These are phyloP conservation scores for Pterocles burchelli DNA, from an alignment of 2,113 vertebrate species.

Conservation along the genomic window DNA sequence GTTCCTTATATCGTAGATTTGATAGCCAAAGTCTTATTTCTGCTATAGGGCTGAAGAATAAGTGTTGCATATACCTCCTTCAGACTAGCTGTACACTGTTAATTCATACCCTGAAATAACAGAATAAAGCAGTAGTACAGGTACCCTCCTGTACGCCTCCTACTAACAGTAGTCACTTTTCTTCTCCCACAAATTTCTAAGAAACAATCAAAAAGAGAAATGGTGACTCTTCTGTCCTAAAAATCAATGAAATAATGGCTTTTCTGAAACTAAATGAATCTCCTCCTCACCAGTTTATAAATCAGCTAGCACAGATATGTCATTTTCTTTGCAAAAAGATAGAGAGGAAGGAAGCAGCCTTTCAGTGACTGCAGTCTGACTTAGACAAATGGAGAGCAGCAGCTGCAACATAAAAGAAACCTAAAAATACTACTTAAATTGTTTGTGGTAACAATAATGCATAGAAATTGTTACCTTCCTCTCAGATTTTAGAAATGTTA, in stretches of 20 bases:
- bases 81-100: background rate
- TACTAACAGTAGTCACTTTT: background rate
- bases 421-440: conserved; percentile 67
- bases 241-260: conserved; percentile 26
- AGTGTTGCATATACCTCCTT: background rate
- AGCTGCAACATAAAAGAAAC: conserved; percentile 60
- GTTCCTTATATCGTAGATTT: background rate
- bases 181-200: background rate
- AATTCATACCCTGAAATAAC: background rate
- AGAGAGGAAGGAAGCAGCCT: conserved; percentile 44
- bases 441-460: conserved; percentile 6
- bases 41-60: background rate
- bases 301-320: background rate
- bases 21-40: background rate
- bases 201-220: conserved; percentile 22
- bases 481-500: conserved; percentile 6
- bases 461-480: conserved; percentile 47
- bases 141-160: background rate
- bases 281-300: conserved; percentile 35
- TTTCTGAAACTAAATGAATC: conserved; percentile 8
- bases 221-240: conserved; percentile 19
- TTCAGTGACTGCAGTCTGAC: conserved; percentile 29
- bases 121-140: background rate
- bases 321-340: conserved; percentile 43
- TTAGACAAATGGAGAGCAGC: conserved; percentile 44